Base-by-base conservation (phyloP, 2,797 vertebrate species). In the Nannoperca australis region DNA sequence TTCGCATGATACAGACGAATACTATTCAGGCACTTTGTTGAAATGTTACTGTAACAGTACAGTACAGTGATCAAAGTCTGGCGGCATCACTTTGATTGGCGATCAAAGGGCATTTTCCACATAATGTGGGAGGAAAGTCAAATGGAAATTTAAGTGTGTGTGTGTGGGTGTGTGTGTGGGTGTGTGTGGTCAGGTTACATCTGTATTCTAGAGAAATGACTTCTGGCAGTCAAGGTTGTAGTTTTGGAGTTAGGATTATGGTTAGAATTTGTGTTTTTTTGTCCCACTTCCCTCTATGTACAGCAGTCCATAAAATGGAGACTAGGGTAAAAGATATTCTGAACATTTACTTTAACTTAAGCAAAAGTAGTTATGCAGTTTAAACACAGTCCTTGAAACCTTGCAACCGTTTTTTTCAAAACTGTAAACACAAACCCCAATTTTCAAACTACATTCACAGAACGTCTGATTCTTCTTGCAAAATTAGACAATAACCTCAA, bases 41-140 rank as follows among this genome's bases (percentile, higher is more conserved):
- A 36, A 62, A 42, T 30, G 3, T 61, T 27, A 44, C 55, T 50
- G 47, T 44, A 55, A 55, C 49, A 34, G 40, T 63, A 5, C 13
- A 65, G 44, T 27, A 38, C 50, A 36, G 18, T 61, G n/a, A 66
- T 50, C 32, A 34, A 14, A 47, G 44, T 30, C 67, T 59, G 72
- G 34, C 22, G 45, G 53, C 5, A n/a, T 55, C 59, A 54, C 27
- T 51, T 18, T 34, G 15, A 69, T 30, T 42, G 13, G 56, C 32
- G 55, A 66, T 62, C 42, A 77, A 83, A 70, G 42, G 51, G 32
- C 32, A 64, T 54, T 80, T 77, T 74, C 61, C 70, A 63, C 66
- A 62, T 70, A 20, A 58, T 64, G 44, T 69, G 15, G 27, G 47
- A 34, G 14, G 40, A 53, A 18, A 59, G 27, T 63, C 27, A 54